Evolutionary conservation across 2,888 invertebrate genomes (phyloP).

Genomic region (Cephus sareptanus): DNA sequence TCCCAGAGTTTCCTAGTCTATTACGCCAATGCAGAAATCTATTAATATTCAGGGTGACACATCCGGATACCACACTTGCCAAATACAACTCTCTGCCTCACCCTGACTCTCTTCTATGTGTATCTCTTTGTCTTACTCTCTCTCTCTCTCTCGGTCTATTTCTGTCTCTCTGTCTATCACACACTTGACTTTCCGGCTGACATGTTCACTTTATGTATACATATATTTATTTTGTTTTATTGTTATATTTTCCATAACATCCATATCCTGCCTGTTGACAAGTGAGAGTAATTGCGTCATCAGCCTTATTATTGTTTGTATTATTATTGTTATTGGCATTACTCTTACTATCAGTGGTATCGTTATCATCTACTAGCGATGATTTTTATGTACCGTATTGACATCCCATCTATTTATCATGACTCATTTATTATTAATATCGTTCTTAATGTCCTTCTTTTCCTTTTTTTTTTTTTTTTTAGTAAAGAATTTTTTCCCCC

Average conservation of each 20-base stretch:
- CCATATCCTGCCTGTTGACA: neutral
- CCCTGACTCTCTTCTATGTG: neutral
- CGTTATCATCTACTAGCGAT: neutral
- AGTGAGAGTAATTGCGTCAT: neutral
- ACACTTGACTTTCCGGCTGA: slow-evolving; percentile 1
- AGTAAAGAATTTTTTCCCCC: no score
- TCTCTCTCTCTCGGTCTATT: slow-evolving; percentile 13
- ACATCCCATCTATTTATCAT: neutral
- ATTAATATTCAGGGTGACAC: neutral
- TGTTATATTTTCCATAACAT: neutral
- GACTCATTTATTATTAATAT: neutral
- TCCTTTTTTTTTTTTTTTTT: no score
- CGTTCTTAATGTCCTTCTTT: neutral
- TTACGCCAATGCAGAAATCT: neutral
- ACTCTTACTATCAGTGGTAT: neutral
- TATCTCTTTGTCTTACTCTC: slow-evolving; percentile 2
- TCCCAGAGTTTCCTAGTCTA: no score
- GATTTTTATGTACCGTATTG: neutral
- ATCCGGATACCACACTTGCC: neutral
- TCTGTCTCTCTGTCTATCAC: neutral
- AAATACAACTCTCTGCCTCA: neutral
- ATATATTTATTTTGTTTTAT: neutral
- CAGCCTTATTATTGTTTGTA: neutral
- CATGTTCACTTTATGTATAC: slow-evolving; percentile 6
- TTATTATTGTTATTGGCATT: neutral